A percentile compares a stretch with the other conserved stretches of the same genome.
Conservation (phyloP, 2,888 invertebrate species). For the Exephanes ischioxanthus region DNA sequence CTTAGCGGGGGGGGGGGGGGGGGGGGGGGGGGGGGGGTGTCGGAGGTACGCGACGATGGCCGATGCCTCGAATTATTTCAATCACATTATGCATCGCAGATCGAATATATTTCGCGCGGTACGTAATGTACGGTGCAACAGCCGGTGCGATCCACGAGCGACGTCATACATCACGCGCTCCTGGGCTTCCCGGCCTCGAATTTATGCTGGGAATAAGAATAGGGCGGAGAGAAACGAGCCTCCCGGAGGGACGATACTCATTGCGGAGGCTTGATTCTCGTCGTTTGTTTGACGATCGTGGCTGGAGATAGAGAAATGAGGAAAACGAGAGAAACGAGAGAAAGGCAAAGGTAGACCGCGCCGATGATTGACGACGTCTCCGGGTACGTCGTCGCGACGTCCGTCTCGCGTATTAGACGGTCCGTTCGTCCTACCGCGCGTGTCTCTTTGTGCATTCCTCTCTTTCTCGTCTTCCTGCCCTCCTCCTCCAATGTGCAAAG, state of each 20-base stretch:
- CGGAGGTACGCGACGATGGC: slow-evolving; percentile 12
- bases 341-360: slow-evolving; percentile 65
- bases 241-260: neutral
- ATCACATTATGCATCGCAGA: slow-evolving; percentile 24
- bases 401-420: slow-evolving; percentile 52
- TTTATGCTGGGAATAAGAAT: neutral
- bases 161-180: neutral
- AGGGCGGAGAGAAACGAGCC: neutral
- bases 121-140: slow-evolving; percentile 10
- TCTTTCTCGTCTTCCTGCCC: slow-evolving; percentile 16
- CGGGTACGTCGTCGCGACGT: slow-evolving; percentile 58
- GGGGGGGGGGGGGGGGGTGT: neutral
- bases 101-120: slow-evolving; percentile 27
- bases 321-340: slow-evolving; percentile 6
- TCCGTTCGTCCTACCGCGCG: slow-evolving; percentile 55
- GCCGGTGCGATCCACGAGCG: neutral
- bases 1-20: too few species aligned
- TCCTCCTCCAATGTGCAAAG: neutral
- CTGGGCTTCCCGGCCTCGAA: neutral
- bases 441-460: slow-evolving; percentile 59
- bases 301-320: slow-evolving; percentile 14
- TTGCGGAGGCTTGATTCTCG: slow-evolving; percentile 9
- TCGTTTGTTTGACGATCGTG: slow-evolving; percentile 26
- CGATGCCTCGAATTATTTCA: slow-evolving; percentile 48
- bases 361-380: slow-evolving; percentile 64